These are phyloP conservation scores for Nymphalis polychloros DNA, from an alignment of 2,888 invertebrate species.

Conservation along the genomic window DNA sequence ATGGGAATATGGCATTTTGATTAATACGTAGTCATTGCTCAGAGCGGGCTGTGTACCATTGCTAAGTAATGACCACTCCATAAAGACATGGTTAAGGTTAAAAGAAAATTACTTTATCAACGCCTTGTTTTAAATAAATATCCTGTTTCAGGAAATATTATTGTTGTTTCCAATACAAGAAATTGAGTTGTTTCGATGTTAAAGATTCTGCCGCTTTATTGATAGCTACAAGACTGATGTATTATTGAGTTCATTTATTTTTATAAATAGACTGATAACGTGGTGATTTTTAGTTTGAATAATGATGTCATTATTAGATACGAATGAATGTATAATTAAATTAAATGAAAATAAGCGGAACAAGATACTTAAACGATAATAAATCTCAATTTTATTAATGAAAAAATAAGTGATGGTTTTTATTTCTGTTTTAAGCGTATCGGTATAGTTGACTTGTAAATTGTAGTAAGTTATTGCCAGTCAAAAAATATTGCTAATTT, in stretches of 20 bases:
- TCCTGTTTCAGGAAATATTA: conserved; percentile 82
- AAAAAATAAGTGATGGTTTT: conserved; percentile 19
- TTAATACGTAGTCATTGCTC: conserved; percentile 81
- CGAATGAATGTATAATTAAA: conserved; percentile 41
- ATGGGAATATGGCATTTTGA: conserved; percentile 80
- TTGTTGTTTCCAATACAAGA: conserved; percentile 80
- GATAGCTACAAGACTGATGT: conserved; percentile 77
- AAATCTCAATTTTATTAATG: conserved; percentile 25
- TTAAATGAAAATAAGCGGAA: conserved; percentile 37
- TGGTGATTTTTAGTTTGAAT: conserved; percentile 38
- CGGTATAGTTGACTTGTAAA: conserved; percentile 6
- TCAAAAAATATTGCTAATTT: conserved; percentile 19
- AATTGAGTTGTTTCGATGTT: conserved; percentile 78
- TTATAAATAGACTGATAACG: conserved; percentile 41
- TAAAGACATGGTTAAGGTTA: conserved; percentile 82
- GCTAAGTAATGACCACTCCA: conserved; percentile 82
- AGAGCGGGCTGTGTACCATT: conserved; percentile 81
- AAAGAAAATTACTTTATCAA: conserved; percentile 83
- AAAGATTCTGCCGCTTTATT: conserved; percentile 77
- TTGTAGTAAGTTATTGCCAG: conserved; percentile 3
- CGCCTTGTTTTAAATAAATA: conserved; percentile 82
- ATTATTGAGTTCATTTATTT: conserved; percentile 72
- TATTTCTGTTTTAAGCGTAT: conserved; percentile 17
- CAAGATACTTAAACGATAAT: conserved; percentile 32
- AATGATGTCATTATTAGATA: conserved; percentile 38